These are phyloP conservation scores for Drosophila carrolli DNA, from an alignment of 1,140 invertebrate genomes.

Conservation along the genomic window DNA sequence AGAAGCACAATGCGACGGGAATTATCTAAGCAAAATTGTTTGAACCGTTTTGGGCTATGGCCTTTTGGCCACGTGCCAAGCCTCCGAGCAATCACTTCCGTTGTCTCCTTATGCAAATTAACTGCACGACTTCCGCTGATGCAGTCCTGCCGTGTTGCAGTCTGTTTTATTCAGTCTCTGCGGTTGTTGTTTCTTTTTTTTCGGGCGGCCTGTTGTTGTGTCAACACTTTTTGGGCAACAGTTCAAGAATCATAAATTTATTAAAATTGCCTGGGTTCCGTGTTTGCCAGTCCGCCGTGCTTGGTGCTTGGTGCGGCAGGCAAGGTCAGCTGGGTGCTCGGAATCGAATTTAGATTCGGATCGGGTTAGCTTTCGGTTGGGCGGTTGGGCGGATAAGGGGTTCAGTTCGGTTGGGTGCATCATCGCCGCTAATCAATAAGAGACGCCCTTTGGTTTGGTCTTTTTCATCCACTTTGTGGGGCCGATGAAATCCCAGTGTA, in stretches of 20 bases:
- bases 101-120: constrained; percentile 59
- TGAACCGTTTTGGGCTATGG: background rate
- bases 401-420: constrained; percentile 28
- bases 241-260: constrained; percentile 65
- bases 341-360: constrained; percentile 38
- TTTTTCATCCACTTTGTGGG: constrained; percentile 15
- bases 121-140: constrained; percentile 48
- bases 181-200: constrained; percentile 20
- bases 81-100: constrained; percentile 25
- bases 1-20: background rate
- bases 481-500: constrained; percentile 27
- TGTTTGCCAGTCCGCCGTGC: constrained; percentile 28
- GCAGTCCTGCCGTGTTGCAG: constrained; percentile 24
- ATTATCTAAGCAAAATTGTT: constrained; percentile 15
- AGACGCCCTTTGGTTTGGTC: constrained; percentile 4
- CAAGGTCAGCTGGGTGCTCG: constrained; percentile 43
- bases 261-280: constrained; percentile 53
- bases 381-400: background rate
- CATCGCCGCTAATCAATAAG: constrained; percentile 46
- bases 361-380: constrained; percentile 37
- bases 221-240: constrained; percentile 44
- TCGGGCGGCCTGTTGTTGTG: constrained; percentile 1
- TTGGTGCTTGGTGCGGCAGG: constrained; percentile 34
- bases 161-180: background rate
- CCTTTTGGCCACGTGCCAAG: constrained; percentile 33